Evolutionary conservation across 2,113 vertebrate genomes (phyloP), one percentile per base, ranked within the genome.

Genomic region (Alectura lathami): DNA sequence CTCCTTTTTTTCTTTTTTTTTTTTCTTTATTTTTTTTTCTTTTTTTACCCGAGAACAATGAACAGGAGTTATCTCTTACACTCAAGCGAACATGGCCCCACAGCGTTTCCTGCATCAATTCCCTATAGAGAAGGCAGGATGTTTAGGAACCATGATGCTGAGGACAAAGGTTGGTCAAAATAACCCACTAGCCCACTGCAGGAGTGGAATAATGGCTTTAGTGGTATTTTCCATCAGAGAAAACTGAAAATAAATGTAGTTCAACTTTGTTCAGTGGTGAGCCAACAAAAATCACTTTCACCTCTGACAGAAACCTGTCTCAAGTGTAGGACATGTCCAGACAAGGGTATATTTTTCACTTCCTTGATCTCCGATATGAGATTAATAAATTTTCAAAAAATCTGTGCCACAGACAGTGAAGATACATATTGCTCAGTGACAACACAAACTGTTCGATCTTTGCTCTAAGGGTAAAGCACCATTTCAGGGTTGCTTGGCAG

Each of bases 401-500:
- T 75, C 84, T 72, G 69, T 90, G 90, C 70, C 89, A 91, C 73
- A 91, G 62, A 72, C 63, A 51, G 86, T 93, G 94, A 94, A 67
- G 76, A 88, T 66, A 68, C 76, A 73, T 73, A 93, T 87, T 84
- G 69, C 95, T 95, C 88, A 59, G 53, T 63, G 82, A 83, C 95
- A 96, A 83, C 15, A 6, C 63, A 91, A 85, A 72, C 60, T 96
- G 89, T 97, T 96, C 95, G 93, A 91, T 96, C 97, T 98, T 96
- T 76, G 97, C 94, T 91, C 96, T 97, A 90, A 90, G 86, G 92
- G 94, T 94, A 96, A 97, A 97, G 97, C 93, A 92, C 88, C 80
- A 47, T 93, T 97, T 97, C 92, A 95, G 96, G 97, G 98, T 98
- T 99, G 98, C 98, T 95, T 96, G 91, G 98, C 98, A 98, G 98